phyloP scores from a whole-genome alignment of 2,113 vertebrate species.

The Platichthys stellatus region DNA sequence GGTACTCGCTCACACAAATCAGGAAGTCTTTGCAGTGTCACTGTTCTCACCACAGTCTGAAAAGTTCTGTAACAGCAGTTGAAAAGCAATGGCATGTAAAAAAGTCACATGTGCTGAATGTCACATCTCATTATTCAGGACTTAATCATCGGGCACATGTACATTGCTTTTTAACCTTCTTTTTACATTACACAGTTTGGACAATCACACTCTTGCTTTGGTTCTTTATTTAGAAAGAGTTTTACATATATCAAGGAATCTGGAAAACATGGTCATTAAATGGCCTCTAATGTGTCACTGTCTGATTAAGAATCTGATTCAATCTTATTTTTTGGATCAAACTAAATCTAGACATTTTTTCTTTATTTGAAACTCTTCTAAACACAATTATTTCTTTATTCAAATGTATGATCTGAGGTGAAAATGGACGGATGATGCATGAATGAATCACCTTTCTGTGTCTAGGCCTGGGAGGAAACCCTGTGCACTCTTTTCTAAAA shows the following conservation, averaged over 20 bases:
- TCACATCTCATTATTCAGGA: too few relatives aligned
- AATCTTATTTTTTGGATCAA: background rate
- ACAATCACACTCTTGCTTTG: too few relatives aligned
- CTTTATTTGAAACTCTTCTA: background rate
- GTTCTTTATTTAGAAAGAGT: too few relatives aligned
- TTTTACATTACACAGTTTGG: too few relatives aligned
- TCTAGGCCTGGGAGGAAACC: slow-evolving; percentile 54
- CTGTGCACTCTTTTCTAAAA: slow-evolving; percentile 57
- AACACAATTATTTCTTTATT: background rate
- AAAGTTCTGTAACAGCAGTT: too few relatives aligned
- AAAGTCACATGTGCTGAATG: too few relatives aligned
- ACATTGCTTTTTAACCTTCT: too few relatives aligned
- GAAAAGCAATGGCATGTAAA: too few relatives aligned
- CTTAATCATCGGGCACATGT: too few relatives aligned
- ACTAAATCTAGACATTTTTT: background rate
- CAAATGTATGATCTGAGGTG: background rate
- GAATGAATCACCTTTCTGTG: slow-evolving; percentile 47
- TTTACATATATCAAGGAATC: too few relatives aligned
- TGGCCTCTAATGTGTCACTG: background rate
- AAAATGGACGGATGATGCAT: slow-evolving; percentile 20
- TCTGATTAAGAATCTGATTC: background rate
- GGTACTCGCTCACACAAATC: background rate
- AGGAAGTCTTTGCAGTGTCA: background rate
- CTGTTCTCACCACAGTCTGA: background rate
- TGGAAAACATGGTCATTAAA: background rate